A percentile compares a stretch with the other conserved stretches of the same genome.
Conservation (phyloP, 2,113 vertebrate genomes). For the Laterallus jamaicensis region DNA sequence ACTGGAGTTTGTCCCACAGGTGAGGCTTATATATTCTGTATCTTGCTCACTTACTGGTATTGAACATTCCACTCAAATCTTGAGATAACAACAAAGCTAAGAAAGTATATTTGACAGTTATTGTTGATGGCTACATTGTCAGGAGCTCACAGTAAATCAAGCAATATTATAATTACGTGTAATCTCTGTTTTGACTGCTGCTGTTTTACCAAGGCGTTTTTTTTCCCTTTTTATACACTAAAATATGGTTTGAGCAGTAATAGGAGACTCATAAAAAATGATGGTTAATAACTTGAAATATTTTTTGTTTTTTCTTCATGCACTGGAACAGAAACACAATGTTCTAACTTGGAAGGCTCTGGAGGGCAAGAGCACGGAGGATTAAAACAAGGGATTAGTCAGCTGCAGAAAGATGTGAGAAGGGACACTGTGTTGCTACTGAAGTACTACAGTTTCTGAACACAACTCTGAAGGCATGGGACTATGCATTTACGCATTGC, state of each 20-base stretch:
- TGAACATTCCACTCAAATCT: neutral
- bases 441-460: neutral
- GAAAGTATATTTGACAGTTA: slow-evolving; percentile 21
- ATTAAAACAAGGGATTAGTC: neutral
- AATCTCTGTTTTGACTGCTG: neutral
- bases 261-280: neutral
- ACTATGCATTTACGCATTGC: neutral
- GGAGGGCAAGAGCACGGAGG: neutral
- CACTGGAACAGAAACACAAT: neutral
- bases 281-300: neutral
- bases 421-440: neutral
- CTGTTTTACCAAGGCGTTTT: neutral
- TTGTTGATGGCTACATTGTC: neutral
- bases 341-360: neutral
- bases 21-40: neutral
- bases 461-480: neutral
- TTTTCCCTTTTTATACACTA: neutral
- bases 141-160: neutral
- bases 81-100: neutral
- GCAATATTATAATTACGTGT: neutral
- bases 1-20: neutral
- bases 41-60: neutral
- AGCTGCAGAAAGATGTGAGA: neutral
- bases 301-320: neutral
- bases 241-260: neutral